Percentiles rank a stretch among this genome's conserved stretches.
These are phyloP conservation scores for Microtus richardsoni DNA, from an alignment of 2,113 vertebrate genomes.

Conservation along the genomic window DNA sequence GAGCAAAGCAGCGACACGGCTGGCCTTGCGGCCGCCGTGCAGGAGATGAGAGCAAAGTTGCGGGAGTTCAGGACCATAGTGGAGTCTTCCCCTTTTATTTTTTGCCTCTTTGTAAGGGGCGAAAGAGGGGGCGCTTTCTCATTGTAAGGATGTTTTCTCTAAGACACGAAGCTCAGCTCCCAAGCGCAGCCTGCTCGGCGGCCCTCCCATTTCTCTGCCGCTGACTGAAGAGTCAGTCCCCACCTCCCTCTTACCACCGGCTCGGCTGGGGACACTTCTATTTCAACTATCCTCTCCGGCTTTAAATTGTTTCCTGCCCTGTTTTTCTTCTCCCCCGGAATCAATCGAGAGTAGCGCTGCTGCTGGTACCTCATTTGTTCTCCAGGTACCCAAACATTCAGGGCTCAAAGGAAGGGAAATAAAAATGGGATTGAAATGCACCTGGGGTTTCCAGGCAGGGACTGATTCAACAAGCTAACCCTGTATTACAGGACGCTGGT, in stretches of 20 bases:
- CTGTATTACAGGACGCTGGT: not conserved
- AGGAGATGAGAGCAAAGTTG: not conserved
- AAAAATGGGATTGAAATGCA: not conserved
- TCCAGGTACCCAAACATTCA: not conserved
- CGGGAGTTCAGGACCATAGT: not conserved
- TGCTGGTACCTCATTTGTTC: not conserved
- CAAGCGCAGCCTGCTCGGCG: not conserved
- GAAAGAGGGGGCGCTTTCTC: not conserved
- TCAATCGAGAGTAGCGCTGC: not conserved
- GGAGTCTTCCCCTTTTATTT: too few relatives aligned
- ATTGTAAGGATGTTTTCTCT: not conserved
- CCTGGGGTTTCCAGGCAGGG: not conserved
- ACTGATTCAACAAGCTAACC: conserved; percentile 50
- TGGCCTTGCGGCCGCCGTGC: not conserved
- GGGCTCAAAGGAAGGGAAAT: not conserved
- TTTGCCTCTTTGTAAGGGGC: not conserved
- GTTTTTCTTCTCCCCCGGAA: not conserved
- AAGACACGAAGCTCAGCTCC: not conserved
- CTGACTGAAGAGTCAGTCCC: not conserved
- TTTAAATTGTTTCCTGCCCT: conserved; percentile 15
- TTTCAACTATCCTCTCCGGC: too few relatives aligned
- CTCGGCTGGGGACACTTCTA: not conserved
- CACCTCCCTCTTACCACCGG: not conserved
- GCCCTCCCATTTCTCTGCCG: not conserved
- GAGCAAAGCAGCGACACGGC: not conserved